A percentile compares a stretch with the other conserved stretches of the same genome.
Evolutionary conservation across 1,140 invertebrate species (phyloP).

Genomic region (Drosophila virilis): DNA sequence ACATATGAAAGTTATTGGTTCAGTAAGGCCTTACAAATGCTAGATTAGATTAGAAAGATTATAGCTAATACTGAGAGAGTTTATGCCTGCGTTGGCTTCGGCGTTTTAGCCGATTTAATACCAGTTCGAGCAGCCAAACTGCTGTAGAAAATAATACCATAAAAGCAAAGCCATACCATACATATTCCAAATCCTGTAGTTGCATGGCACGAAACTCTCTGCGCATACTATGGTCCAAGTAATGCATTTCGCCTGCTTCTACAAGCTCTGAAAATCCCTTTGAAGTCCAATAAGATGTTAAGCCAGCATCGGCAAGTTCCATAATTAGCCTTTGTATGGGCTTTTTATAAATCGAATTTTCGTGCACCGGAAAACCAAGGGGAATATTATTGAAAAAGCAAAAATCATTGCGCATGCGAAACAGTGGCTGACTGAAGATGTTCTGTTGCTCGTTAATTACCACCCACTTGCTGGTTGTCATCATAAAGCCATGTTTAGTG

Average conservation of each 20-base stretch:
- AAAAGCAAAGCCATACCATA: slow-evolving; percentile 69
- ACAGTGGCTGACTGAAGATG: slow-evolving; percentile 61
- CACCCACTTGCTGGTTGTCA: slow-evolving; percentile 59
- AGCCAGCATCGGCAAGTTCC: slow-evolving; percentile 53
- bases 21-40: too few relatives aligned
- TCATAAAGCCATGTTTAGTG: slow-evolving; percentile 65
- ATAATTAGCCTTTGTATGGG: slow-evolving; percentile 54
- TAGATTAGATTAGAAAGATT: too few relatives aligned
- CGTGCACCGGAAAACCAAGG: slow-evolving; percentile 66
- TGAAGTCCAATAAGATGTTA: slow-evolving; percentile 46
- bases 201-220: slow-evolving; percentile 67
- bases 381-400: slow-evolving; percentile 76
- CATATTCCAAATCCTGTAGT: slow-evolving; percentile 65
- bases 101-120: background rate
- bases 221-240: slow-evolving; percentile 55
- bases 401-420: slow-evolving; percentile 61
- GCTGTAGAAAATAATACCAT: slow-evolving; percentile 42
- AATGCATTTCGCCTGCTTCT: slow-evolving; percentile 54
- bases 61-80: background rate
- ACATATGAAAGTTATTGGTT: background rate
- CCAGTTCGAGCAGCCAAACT: slow-evolving; percentile 50
- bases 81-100: background rate
- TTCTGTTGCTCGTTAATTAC: slow-evolving; percentile 71
- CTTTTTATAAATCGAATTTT: slow-evolving; percentile 70
- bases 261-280: slow-evolving; percentile 62